Conservation (phyloP, 2,797 vertebrate species). For the Hypotaenidia okinawae region DNA sequence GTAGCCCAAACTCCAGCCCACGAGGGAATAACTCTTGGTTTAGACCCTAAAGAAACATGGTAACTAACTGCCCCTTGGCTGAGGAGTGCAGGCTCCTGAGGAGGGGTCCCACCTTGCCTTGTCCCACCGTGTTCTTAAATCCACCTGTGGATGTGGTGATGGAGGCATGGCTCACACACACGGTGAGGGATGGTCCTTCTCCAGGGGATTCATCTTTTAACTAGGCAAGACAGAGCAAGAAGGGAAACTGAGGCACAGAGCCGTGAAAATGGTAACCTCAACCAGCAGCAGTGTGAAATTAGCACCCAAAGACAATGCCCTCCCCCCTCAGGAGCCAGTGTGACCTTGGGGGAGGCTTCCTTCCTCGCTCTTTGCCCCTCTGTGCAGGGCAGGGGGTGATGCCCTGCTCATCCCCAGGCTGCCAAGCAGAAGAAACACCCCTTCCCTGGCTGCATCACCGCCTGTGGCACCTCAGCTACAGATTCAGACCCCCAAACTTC, state of each 20-base stretch:
- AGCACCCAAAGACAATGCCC: not conserved
- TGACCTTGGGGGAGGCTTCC: not conserved
- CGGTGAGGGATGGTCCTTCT: not conserved
- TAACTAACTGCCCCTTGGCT: not conserved
- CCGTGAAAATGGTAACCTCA: too few relatives aligned
- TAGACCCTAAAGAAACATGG: not conserved
- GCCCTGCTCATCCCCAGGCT: not conserved
- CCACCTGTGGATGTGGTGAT: not conserved
- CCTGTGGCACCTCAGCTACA: not conserved
- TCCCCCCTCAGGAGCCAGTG: not conserved
- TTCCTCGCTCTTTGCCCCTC: not conserved
- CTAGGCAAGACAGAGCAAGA: too few relatives aligned
- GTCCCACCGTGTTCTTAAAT: not conserved
- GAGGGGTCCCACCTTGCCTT: not conserved
- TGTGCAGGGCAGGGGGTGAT: not conserved
- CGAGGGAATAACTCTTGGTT: not conserved
- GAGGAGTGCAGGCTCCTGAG: not conserved
- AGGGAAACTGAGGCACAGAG: not conserved
- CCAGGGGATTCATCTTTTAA: not conserved
- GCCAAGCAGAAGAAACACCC: not conserved
- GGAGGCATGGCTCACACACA: not conserved
- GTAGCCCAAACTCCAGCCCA: not conserved
- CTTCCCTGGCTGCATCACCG: accelerated
- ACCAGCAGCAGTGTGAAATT: not conserved
- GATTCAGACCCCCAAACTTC: not conserved